Base-by-base conservation (phyloP, 2,888 invertebrate genomes). In the Catocala nupta region DNA sequence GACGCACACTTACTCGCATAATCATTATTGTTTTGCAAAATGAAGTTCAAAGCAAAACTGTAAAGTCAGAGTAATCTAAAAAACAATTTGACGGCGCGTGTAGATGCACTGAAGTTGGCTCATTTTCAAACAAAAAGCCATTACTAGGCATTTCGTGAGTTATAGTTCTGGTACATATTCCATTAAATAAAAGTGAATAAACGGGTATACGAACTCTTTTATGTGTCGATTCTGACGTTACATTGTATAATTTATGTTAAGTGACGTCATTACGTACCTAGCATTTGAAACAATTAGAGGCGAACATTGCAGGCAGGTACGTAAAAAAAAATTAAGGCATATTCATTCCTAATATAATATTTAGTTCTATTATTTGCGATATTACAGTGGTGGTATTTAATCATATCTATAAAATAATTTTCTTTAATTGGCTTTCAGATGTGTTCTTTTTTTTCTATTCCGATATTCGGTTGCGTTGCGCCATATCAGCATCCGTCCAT, bases 61-160 rank as follows among this genome's bases (percentile, higher is more conserved):
- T 48, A 53, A 55, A 59, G 45, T 63, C 57, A 53, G 61, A 63
- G 68, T 67, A 70, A 43, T 59, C 51, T 60, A 59, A 65, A 71
- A 63, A 74, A 76, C 71, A 75, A 70, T 72, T 68, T 55, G 65
- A 76, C 70, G 54, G 55, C 50, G 64, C 16, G 50, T 64, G 43
- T 61, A 61, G 60, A 66, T 65, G 43, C 47, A 61, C 33, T 68
- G 55, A 59, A 57, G 59, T 77, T 78, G 78, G 76, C 78, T 70
- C 54, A 39, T 62, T 65, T 73, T 78, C 78, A 78, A 76, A 73
- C 70, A 71, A 58, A 70, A 75, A 67, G 43, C 68, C 70, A 75
- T 78, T 74, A 71, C 63, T 61, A 71, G 63, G 59, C 59, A 76
- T 73, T 68, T 61, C 56, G 61, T 70, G 64, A 69, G 58, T 68